phyloP scores from a whole-genome alignment of 2,113 vertebrate species.

The Ammospiza caudacuta region DNA sequence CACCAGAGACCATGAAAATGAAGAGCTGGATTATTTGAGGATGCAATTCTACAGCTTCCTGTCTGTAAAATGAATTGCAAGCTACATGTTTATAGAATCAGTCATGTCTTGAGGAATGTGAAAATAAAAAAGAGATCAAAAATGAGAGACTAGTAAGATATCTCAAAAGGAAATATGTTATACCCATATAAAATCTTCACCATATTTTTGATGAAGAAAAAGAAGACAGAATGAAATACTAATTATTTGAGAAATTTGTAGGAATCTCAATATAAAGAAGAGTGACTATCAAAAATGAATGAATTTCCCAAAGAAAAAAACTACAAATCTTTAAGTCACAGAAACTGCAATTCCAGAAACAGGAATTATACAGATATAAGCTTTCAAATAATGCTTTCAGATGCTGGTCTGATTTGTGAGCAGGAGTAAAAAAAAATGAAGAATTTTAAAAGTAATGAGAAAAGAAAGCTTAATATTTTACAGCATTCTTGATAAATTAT shows the following conservation, averaged over 20 bases:
- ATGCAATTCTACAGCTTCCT: background rate
- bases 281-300: background rate
- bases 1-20: background rate
- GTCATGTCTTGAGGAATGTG: background rate
- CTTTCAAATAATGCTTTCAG: background rate
- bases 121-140: background rate
- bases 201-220: background rate
- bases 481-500: background rate
- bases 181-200: too few relatives aligned
- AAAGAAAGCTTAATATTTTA: slow-evolving; percentile 18
- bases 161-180: background rate
- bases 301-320: background rate
- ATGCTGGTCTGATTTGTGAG: background rate
- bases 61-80: background rate
- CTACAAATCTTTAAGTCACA: background rate
- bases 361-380: background rate
- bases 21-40: background rate
- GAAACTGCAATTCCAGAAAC: background rate
- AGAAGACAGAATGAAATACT: background rate
- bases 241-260: background rate
- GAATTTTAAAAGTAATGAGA: background rate
- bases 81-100: background rate
- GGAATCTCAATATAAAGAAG: background rate
- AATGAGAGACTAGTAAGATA: background rate
- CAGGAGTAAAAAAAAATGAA: background rate